phyloP scores from a whole-genome alignment of 2,888 invertebrate genomes.

The Serrognathus titanus region DNA sequence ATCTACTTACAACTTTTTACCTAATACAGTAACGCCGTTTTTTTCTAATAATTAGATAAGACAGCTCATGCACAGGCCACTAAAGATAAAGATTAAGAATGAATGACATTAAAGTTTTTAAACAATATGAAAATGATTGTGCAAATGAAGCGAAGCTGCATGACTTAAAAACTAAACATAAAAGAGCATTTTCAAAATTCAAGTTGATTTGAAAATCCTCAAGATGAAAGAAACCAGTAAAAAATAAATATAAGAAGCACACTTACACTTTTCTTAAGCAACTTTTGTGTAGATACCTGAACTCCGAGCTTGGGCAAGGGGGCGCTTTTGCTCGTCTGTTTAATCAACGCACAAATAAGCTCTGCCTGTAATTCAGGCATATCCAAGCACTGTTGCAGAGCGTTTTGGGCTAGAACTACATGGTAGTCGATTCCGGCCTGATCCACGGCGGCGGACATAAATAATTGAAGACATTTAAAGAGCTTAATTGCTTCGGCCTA shows the following conservation, averaged over 20 bases:
- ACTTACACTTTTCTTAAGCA: slow-evolving; percentile 61
- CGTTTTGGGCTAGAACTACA: slow-evolving; percentile 94
- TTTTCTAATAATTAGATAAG: no score
- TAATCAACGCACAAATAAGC: slow-evolving; percentile 85
- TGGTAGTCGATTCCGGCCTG: slow-evolving; percentile 96
- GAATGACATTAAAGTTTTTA: slow-evolving; percentile 19
- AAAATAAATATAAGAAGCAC: slow-evolving; percentile 50
- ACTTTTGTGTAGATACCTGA: slow-evolving; percentile 55
- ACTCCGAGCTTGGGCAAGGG: slow-evolving; percentile 62
- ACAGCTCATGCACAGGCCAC: no score
- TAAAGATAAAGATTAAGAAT: slow-evolving; percentile 13
- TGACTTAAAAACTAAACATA: slow-evolving; percentile 35
- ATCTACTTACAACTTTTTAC: no score
- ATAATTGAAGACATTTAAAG: slow-evolving; percentile 94
- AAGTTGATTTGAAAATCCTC: slow-evolving; percentile 3
- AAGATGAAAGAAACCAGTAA: background rate
- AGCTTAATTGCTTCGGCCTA: slow-evolving; percentile 84
- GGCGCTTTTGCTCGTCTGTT: slow-evolving; percentile 87
- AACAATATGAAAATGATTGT: background rate
- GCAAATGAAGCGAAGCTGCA: slow-evolving; percentile 14
- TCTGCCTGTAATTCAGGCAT: slow-evolving; percentile 89
- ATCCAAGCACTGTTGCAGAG: slow-evolving; percentile 87
- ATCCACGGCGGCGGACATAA: slow-evolving; percentile 94
- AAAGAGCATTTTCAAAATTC: slow-evolving; percentile 23
- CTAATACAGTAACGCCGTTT: no score